phyloP scores from a whole-genome alignment of 2,113 vertebrate genomes.

The Stercorarius parasiticus region DNA sequence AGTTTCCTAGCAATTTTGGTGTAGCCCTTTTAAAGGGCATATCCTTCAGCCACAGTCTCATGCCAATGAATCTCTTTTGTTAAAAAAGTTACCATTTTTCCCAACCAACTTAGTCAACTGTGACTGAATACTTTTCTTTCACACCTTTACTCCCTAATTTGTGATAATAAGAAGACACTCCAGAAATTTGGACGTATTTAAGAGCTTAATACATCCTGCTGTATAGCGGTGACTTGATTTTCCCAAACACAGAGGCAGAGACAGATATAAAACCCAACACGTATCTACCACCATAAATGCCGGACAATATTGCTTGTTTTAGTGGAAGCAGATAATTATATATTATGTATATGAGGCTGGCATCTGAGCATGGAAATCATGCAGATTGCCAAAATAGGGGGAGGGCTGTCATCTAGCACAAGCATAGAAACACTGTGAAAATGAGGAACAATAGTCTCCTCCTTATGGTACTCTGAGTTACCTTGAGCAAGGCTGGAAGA shows the following conservation, averaged over 20 bases:
- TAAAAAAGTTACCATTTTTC: neutral
- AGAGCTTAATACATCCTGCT: neutral
- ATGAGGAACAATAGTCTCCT: neutral
- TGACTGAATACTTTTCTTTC: neutral
- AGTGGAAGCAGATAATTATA: neutral
- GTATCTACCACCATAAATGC: neutral
- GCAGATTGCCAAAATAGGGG: neutral
- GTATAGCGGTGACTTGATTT: neutral
- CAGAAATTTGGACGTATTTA: neutral
- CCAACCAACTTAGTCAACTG: neutral
- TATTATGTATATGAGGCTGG: neutral
- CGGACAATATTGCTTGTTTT: neutral
- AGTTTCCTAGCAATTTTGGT: neutral
- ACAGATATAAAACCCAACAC: neutral
- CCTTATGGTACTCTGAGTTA: neutral
- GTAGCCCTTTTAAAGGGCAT: neutral
- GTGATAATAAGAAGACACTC: neutral
- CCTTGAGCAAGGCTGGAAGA: neutral
- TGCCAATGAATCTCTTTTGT: neutral
- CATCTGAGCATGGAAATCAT: neutral
- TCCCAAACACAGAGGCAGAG: neutral
- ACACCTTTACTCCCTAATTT: neutral
- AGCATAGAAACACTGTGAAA: neutral
- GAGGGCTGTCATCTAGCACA: neutral
- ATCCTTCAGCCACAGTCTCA: neutral